phyloP scores from a whole-genome alignment of 2,113 vertebrate species.

The Dunckerocampus dactyliophorus region DNA sequence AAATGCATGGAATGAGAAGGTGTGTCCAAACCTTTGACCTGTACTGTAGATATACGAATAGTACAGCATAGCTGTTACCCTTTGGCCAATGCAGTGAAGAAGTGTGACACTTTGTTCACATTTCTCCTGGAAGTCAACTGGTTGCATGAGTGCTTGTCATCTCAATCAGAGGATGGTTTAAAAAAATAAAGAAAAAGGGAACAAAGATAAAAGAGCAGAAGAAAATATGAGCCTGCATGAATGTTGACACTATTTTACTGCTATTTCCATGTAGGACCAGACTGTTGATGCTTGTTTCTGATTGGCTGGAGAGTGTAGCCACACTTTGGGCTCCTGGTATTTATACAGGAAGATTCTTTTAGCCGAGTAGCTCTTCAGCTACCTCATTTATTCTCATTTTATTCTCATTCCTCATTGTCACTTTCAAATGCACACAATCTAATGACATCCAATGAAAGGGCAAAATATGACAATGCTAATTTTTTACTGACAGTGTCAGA shows the following conservation, averaged over 20 bases:
- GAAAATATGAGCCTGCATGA: neutral
- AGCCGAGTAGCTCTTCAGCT: too few species aligned
- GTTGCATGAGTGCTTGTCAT: constrained; percentile 52
- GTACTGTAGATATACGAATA: neutral
- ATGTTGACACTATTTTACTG: constrained; percentile 30
- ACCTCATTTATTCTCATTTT: too few species aligned
- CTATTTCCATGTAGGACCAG: constrained; percentile 36
- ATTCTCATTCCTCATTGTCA: too few species aligned
- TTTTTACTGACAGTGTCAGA: too few species aligned
- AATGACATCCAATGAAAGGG: too few species aligned
- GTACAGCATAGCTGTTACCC: constrained; percentile 2
- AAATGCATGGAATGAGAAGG: too few species aligned
- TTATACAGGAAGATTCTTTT: neutral
- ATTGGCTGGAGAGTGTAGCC: constrained; percentile 45
- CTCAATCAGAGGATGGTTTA: constrained; percentile 33
- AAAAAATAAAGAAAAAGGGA: constrained; percentile 37
- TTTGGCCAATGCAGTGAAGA: constrained; percentile 9
- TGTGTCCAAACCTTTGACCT: too few species aligned
- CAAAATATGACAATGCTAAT: too few species aligned
- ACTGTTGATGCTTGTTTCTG: constrained; percentile 18
- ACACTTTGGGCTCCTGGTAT: constrained; percentile 42
- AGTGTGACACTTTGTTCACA: constrained; percentile 38
- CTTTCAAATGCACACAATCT: constrained; percentile 46
- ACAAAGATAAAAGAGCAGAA: constrained; percentile 35
- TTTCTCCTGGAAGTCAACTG: constrained; percentile 56